Conservation (phyloP, 1,140 invertebrate genomes). For the Pseudomyrmex dendroicus region DNA sequence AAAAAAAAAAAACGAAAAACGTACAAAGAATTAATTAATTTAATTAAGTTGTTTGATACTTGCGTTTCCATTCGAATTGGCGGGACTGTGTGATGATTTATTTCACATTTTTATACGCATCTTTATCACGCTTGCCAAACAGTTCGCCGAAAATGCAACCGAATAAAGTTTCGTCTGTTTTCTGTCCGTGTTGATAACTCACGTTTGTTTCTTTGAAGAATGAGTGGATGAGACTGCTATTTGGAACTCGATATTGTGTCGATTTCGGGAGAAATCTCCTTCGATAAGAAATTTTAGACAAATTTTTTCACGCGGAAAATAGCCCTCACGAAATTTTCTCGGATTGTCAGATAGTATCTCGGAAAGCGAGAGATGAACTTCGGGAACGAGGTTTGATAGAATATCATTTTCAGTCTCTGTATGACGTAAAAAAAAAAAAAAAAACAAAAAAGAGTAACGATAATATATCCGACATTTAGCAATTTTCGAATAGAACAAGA, state of each 20-base stretch:
- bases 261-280: constrained; percentile 27
- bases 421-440: not conserved
- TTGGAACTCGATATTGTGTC: constrained; percentile 24
- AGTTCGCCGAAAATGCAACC: not conserved
- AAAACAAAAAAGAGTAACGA: too few relatives aligned
- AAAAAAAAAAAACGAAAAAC: not conserved
- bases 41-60: constrained; percentile 43
- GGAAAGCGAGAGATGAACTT: constrained; percentile 1
- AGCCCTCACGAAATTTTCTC: constrained; percentile 5
- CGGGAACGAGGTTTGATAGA: not conserved
- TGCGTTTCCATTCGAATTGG: constrained; percentile 2
- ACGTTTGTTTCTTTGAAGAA: constrained; percentile 15
- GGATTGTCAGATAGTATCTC: constrained; percentile 23
- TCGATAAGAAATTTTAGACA: constrained; percentile 40
- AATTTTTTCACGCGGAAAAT: constrained; percentile 16
- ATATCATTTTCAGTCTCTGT: constrained; percentile 4
- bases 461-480: not conserved
- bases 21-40: constrained; percentile 56
- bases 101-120: not conserved
- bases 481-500: constrained; percentile 27
- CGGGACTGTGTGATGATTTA: not conserved
- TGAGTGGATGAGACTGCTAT: constrained; percentile 21
- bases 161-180: constrained; percentile 17
- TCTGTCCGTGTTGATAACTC: not conserved
- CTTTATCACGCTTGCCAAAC: not conserved